Base-by-base conservation (phyloP, 1,140 invertebrate genomes). In the Streblospio benedicti region DNA sequence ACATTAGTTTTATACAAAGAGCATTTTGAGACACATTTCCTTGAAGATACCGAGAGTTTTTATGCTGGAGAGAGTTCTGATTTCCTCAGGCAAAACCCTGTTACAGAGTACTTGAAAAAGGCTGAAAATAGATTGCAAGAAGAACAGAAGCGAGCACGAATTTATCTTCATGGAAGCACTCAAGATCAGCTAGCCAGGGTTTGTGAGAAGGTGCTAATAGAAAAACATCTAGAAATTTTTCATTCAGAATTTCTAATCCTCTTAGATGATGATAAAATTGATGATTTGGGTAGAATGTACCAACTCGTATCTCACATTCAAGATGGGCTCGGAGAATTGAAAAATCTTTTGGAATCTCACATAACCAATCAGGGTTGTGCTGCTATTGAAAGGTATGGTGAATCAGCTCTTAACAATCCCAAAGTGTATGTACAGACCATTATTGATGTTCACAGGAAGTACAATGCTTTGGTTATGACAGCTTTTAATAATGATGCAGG, bases 51-150 rank as follows among this genome's bases (percentile, higher is more conserved):
- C 0, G 91, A 93, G 78, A 79, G 88, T 38, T 99, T 93, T 82
- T 99, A 99, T 73, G 89, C 85, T 12, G 82, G 88, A 56, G 95
- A 99, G 79, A 96, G 93, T 69, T 87, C 85, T 3, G 90, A 94
- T 67, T 99, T 97, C 79, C 81, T 99, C n/a, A 81, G 85, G 43
- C 88, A 93, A 68, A 98, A 97, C 80, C 90, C 94, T 1, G 92
- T 99, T 31, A 97, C 94, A 2, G 95, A 99, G 73, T 99, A 99
- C 73, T 93, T 98, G 89, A 97, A 97, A 80, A 94, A 94, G 83
- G 93, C 91, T 1, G 94, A 97, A 69, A 86, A 90, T 70, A 83
- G 94, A 45, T 80, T 98, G 28, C 81, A 87, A 56, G 94, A 98
- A 77, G 95, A 98, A 74, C 85, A 91, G 69, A 86, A 87, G 67